Evolutionary conservation across 2,113 vertebrate genomes (phyloP).

Genomic region (Morphnarchus princeps): DNA sequence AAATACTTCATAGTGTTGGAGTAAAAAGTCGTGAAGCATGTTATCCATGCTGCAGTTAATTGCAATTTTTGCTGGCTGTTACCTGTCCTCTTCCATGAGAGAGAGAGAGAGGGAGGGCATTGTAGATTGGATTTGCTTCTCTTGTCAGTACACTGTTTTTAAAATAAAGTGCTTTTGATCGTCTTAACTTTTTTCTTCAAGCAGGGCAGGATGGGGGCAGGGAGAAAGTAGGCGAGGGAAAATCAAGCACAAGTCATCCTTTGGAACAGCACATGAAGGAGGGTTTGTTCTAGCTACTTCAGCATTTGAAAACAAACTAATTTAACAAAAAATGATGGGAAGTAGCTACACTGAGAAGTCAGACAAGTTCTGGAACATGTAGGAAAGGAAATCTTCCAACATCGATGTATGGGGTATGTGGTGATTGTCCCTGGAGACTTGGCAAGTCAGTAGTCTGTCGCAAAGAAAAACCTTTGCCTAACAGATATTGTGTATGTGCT

Average conservation of each 20-base stretch:
- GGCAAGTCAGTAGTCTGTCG: not conserved
- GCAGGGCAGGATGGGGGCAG: not conserved
- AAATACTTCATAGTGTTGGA: not conserved
- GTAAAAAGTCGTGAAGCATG: not conserved
- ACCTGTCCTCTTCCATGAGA: not conserved
- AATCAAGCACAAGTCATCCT: not conserved
- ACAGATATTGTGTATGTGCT: not conserved
- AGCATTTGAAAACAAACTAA: not conserved
- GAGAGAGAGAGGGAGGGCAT: not conserved
- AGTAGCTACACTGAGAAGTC: not conserved
- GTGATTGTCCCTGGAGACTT: not conserved
- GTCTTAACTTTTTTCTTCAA: not conserved
- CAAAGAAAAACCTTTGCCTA: not conserved
- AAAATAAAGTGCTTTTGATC: not conserved
- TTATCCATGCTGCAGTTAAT: not conserved
- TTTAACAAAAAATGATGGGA: not conserved
- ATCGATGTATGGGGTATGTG: fast-evolving
- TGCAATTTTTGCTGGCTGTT: not conserved
- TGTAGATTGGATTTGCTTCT: not conserved
- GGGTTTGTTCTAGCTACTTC: not conserved
- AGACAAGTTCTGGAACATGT: not conserved
- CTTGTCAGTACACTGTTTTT: not conserved
- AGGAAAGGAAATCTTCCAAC: not conserved
- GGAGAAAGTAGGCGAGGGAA: not conserved
- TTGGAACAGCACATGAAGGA: not conserved